Base-by-base conservation (phyloP, 2,888 invertebrate genomes). In the Pimpla rufipes region DNA sequence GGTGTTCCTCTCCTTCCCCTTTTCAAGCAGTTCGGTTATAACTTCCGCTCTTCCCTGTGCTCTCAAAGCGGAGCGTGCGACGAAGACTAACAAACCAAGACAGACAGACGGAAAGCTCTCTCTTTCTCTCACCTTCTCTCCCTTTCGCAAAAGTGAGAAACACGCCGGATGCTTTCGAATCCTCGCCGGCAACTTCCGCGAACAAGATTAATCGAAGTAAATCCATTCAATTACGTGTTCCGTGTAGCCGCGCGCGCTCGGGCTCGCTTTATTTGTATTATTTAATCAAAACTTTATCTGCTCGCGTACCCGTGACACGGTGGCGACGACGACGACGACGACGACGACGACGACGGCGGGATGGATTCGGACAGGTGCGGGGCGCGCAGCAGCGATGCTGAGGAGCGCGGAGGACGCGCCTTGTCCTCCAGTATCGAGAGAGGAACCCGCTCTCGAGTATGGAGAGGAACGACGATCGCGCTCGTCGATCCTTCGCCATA, bases 161-260 rank as follows among this genome's bases (percentile, higher is more conserved):
- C 18, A 37, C 57, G 59, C 37, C 50, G 67, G 62, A 70, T 70
- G 68, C 81, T 70, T 70, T 70, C 73, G 77, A 83, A 80, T 78
- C 78, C 77, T 64, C 71, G n/a, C 42, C n/a, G 18, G 50, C 47
- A 80, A 80, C 83, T 83, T 80, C 80, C 64, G 37, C 80, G 68
- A 80, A 83, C 80, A 80, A 83, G 83, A 83, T 83, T 83, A 83
- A 83, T 83, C 80, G 77, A 80, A 77, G 77, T 83, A 78, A 80
- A 83, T 80, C 80, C 79, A 80, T 79, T 80, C 76, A 83, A 83
- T 83, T 80, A 78, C 80, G 80, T 68, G 59, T 77, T 66, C 64
- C 64, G 77, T 68, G 77, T 70, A 42, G 50, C 62, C 21, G n/a
- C 23, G 45, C 59, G 59, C 55, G 45, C 47, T 47, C 62, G 73